Base-by-base conservation (phyloP, 30 jellyfish, hydroid and myxozoan genomes). In the Chironex yamaguchii region DNA sequence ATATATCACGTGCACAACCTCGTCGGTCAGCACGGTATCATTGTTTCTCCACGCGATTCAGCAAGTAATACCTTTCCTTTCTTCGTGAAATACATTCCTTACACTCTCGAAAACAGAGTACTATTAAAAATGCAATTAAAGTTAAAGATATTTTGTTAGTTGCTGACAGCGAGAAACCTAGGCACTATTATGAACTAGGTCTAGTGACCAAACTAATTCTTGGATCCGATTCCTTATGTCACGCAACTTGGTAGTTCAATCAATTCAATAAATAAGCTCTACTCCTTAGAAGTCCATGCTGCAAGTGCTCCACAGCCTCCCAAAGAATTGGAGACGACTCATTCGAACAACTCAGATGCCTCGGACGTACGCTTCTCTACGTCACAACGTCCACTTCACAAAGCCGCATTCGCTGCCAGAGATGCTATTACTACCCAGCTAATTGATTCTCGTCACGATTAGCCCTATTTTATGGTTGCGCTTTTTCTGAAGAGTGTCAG, bases 161-260 rank as follows among this genome's bases (percentile, higher is more conserved):
- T 33, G 85, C 31, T 1, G 85, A 71, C 78, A 71, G 71, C 2
- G 85, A 71, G 49, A 35, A 9, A 49, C 71, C 85, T 33, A 22
- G 85, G 12, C 85, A 71, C 49, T 49, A 53, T 49, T 71, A 71
- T 69, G 25, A 26, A 9, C 74, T 71, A 9, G 85, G 85, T 35
- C 24, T 71, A 3, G 36, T 71, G 4, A 21, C 76, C 42, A 42
- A 71, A 26, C 25, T 42, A 24, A 4, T 71, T 3, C 71, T 13
- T 53, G 78, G 85, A 34, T 42, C 76, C 9, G 85, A 71, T 27
- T 21, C 22, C 49, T 32, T 9, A 9, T 71, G 85, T 71, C 77
- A 25, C 0, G 85, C 85, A 29, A 49, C 85, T 9, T 23, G 6
- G 85, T 25, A 69, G 49, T 21, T 36, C 85, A 2, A 71, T 49